phyloP scores from a whole-genome alignment of 2,113 vertebrate genomes.

The Lonchura striata region DNA sequence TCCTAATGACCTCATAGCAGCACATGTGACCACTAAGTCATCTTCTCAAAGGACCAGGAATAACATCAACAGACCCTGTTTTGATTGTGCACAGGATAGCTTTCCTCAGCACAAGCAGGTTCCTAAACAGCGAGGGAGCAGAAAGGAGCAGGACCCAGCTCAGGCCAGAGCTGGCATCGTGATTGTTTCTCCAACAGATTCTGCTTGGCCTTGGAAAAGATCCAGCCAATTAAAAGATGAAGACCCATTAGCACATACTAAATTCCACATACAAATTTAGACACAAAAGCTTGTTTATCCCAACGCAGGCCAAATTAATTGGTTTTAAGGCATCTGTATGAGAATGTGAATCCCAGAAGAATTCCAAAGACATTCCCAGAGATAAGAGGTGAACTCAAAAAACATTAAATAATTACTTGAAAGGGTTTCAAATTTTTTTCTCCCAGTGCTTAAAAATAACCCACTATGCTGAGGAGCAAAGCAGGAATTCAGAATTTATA shows the following conservation, averaged over 20 bases:
- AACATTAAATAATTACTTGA: background rate
- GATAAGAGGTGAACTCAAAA: background rate
- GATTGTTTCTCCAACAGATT: background rate
- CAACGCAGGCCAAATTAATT: background rate
- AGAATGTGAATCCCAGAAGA: background rate
- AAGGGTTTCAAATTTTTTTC: background rate
- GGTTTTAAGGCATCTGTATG: background rate
- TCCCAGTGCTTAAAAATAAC: background rate
- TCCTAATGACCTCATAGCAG: conserved; percentile 66
- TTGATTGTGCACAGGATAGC: conserved; percentile 27
- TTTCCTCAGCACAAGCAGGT: background rate
- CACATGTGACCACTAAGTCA: conserved; percentile 68
- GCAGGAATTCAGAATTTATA: background rate
- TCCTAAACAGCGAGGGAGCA: background rate
- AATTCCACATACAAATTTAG: background rate
- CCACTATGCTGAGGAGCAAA: background rate
- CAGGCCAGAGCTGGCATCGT: background rate
- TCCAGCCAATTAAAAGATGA: background rate
- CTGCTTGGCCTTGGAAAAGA: background rate
- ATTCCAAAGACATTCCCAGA: background rate
- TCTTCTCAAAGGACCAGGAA: conserved; percentile 59
- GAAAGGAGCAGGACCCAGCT: background rate
- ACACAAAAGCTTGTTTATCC: background rate
- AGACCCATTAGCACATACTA: background rate
- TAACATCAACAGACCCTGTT: conserved; percentile 59